These are phyloP conservation scores for Sebastes diploproa DNA, from an alignment of 2,797 vertebrate species.

Conservation along the genomic window DNA sequence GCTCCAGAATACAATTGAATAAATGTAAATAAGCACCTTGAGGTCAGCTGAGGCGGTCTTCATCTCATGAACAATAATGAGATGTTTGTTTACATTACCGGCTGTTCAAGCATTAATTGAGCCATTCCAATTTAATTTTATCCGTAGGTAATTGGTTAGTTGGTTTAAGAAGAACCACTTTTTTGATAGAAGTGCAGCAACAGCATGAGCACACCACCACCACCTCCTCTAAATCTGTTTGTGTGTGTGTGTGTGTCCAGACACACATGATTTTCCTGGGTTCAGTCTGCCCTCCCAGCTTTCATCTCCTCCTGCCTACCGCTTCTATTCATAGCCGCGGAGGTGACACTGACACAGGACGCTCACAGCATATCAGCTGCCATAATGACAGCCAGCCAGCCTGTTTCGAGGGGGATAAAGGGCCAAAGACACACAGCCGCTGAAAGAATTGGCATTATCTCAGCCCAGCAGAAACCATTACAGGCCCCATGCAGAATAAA, in stretches of 20 bases:
- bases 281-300: constrained; percentile 19
- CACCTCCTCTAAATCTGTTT: not conserved
- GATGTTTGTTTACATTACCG: not conserved
- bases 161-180: not conserved
- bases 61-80: too few species aligned
- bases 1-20: not conserved
- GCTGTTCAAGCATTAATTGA: not conserved
- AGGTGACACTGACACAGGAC: constrained; percentile 65
- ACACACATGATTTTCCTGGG: not conserved
- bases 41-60: not conserved
- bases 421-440: constrained; percentile 14
- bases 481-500: constrained; percentile 48
- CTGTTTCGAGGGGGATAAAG: constrained; percentile 36
- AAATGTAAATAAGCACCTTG: not conserved
- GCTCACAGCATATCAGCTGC: constrained; percentile 55
- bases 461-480: constrained; percentile 48
- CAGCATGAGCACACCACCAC: not conserved
- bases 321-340: constrained; percentile 63
- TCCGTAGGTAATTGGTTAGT: not conserved
- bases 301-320: constrained; percentile 34
- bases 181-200: not conserved
- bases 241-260: not conserved
- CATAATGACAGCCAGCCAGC: constrained; percentile 44
- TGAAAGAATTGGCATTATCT: constrained; percentile 50
- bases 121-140: not conserved